Conservation (phyloP, 2,888 invertebrate species). For the Maniola hyperantus region DNA sequence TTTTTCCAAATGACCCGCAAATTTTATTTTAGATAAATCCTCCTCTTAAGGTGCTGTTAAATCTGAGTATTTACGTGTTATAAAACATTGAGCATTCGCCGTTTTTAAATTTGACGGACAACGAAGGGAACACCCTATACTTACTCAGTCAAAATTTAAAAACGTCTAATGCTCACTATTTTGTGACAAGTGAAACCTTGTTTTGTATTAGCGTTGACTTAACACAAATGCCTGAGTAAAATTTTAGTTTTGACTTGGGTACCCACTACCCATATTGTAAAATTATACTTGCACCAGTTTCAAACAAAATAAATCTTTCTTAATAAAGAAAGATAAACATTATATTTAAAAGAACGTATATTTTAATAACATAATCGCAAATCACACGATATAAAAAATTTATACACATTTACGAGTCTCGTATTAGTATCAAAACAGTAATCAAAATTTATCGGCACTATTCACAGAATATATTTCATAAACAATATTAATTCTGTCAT, state of each 20-base stretch:
- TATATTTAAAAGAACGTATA: conserved; percentile 9
- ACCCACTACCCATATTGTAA: no score
- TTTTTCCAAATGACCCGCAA: neutral
- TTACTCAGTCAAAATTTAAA: no score
- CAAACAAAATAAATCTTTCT: neutral
- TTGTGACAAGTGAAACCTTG: no score
- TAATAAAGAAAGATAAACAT: neutral
- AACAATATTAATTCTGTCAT: conserved; percentile 79
- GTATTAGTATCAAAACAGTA: conserved; percentile 42
- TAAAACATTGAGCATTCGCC: no score
- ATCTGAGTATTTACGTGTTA: neutral
- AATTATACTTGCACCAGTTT: neutral
- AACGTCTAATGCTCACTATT: no score
- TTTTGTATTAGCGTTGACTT: no score
- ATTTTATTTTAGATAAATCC: neutral
- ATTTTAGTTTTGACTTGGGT: no score
- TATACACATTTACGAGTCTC: conserved; percentile 33
- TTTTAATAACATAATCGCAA: conserved; percentile 20
- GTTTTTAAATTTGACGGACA: no score
- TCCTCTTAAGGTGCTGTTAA: neutral
- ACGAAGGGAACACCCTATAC: no score
- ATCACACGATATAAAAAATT: conserved; percentile 29
- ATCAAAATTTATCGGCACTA: conserved; percentile 66
- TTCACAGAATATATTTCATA: conserved; percentile 67
- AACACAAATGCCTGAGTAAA: no score